Evolutionary conservation across 2,888 invertebrate species (phyloP), one percentile per base, ranked within the genome.

Genomic region (Hypena proboscidalis): DNA sequence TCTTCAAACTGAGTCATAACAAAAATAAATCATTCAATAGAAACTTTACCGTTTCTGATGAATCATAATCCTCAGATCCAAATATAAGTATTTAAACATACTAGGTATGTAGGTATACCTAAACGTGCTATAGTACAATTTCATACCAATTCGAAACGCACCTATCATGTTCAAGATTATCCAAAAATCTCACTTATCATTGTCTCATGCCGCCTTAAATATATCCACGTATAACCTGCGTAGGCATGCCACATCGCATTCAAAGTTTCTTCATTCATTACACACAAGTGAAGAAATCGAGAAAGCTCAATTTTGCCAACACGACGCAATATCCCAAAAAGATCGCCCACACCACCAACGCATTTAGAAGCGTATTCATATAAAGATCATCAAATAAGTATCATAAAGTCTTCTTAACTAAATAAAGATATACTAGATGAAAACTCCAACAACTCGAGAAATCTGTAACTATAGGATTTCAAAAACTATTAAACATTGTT

Each of bases 1-100:
- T 59, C 41, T 55, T 44, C 36, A 36, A 49, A 58, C 44, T 51
- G 43, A 57, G 36, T 56, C 58, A 52, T 64, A 50, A 50, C 58
- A 51, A 33, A 38, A 56, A 59, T 64, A 59, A 57, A 65, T 59
- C 31, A 53, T 54, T 52, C 30, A 38, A 30, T 53, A 46, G 58
- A 58, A 49, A 48, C 19, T 52, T 58, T 45, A 45, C 45, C 44
- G 46, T 46, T 27, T 32, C 45, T 29, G 11, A 39, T 56, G 59
- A 60, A 42, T 63, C 60, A 63, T 45, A 39, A 42, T 19, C 29
- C 25, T 27, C 15, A 8, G 37, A 40, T 49, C 43, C 38, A 31
- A 57, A 57, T 48, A 58, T 45, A 54, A 39, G 25, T 44, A 30
- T 56, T 41, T n/a, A n/a, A n/a, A 35, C 41, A 43, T 37, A 30